Base-by-base conservation (phyloP, 2,113 vertebrate species). In the Corythoichthys haematopterus region DNA sequence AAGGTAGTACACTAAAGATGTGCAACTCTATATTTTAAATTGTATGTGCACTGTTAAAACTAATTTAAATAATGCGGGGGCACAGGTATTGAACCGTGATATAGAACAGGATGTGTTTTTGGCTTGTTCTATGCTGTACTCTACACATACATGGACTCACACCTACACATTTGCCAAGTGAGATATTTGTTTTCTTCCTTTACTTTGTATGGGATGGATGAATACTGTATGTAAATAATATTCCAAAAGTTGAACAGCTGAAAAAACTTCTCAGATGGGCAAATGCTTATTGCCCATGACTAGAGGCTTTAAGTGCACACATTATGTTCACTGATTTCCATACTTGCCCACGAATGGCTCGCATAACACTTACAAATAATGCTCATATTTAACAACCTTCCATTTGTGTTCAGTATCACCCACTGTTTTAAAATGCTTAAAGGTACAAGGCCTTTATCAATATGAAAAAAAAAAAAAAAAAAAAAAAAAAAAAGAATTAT, bases 221-320 rank as follows among this genome's bases (percentile, higher is more conserved):
- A 46, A 45, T 45, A 43, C 40, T 43, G 40, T 43, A 62, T 62
- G 58, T n/a, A 45, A 20, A 45, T 33, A 20, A 62, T 13, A 46
- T 46, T 28, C n/a, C 40, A 45, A 62, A 62, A 28, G 40, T 62
- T 62, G 15, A 62, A 45, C 11, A 62, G 59, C n/a, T 62, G 38
- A 62, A 62, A 62, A 10, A 20, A 45, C 6, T 11, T 28, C 40
- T 46, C 40, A 0, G 1, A 46, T 9, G 1, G 5, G 40, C 20
- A 45, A 43, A 46, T 45, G n/a, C 9, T 28, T n/a, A 62, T 62
- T 62, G 40, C 40, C 43, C 10, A 62, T 28, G 59, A 61, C 59
- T 28, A 2, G 40, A 20, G 59, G 59, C 59, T 28, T 62, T 62
- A 28, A 45, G 40, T 45, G 40, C 40, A 20, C n/a, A 33, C n/a